A percentile compares a stretch with the other conserved stretches of the same genome.
Evolutionary conservation across 2,113 vertebrate species (phyloP).

Genomic region (Sylvietta virens): DNA sequence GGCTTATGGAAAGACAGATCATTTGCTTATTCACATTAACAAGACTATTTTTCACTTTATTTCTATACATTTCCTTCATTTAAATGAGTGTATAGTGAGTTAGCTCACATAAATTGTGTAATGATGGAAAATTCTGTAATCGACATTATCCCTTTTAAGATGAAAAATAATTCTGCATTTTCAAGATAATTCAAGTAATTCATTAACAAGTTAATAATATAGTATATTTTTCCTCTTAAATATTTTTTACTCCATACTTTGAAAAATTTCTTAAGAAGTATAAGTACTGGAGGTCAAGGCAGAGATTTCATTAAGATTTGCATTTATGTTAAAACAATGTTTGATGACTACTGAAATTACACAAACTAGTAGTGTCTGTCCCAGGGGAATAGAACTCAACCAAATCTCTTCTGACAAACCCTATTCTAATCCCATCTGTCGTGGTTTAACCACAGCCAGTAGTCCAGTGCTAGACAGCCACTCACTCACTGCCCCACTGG

Average conservation of each 20-base stretch:
- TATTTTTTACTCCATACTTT: background rate
- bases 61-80: background rate
- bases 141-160: background rate
- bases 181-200: background rate
- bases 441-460: background rate
- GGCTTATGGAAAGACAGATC: background rate
- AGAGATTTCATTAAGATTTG: background rate
- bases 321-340: background rate
- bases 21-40: background rate
- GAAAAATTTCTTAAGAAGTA: background rate
- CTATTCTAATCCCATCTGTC: background rate
- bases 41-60: background rate
- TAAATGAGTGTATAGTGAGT: background rate
- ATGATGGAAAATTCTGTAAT: background rate
- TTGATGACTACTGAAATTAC: background rate
- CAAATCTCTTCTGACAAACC: background rate
- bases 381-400: background rate
- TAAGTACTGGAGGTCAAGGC: background rate
- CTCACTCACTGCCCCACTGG: too few species aligned
- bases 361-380: background rate
- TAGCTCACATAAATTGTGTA: background rate
- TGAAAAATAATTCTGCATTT: background rate
- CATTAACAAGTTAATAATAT: background rate
- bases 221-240: background rate
- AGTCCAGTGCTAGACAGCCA: background rate